A percentile compares a stretch with the other conserved stretches of the same genome.
Evolutionary conservation across 2,888 invertebrate genomes (phyloP).

Genomic region (Selenia dentaria): DNA sequence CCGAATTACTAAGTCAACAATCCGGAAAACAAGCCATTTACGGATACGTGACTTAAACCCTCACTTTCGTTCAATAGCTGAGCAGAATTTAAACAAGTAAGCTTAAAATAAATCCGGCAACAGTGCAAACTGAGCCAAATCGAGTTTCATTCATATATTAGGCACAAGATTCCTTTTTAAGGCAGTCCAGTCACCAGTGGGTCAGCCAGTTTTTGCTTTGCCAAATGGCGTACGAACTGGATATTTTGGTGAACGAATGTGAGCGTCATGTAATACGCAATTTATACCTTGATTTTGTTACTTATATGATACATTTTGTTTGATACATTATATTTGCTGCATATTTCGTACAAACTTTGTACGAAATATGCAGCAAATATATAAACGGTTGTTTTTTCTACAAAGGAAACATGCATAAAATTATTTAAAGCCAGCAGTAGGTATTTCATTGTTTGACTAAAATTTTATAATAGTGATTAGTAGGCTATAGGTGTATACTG

Average conservation of each 20-base stretch:
- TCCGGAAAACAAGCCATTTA: conserved; percentile 12
- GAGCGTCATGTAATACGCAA: background rate
- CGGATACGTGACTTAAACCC: conserved; percentile 8
- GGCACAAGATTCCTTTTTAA: conserved; percentile 4
- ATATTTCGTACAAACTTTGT: too few species aligned
- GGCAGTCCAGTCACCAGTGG: conserved; percentile 2
- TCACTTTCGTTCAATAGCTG: conserved; percentile 5
- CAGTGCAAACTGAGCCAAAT: background rate
- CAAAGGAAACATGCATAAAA: too few species aligned
- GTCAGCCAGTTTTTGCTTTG: conserved; percentile 7
- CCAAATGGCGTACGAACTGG: background rate
- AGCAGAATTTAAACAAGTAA: background rate
- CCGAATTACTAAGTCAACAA: conserved; percentile 1
- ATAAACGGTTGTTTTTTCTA: too few species aligned
- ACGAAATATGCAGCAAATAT: too few species aligned
- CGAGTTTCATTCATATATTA: conserved; percentile 5
- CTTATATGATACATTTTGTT: background rate
- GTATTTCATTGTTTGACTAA: too few species aligned
- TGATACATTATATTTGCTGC: too few species aligned
- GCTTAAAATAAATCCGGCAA: background rate
- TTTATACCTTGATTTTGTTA: background rate
- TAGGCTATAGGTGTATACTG: too few species aligned
- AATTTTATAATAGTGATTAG: too few species aligned
- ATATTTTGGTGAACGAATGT: background rate
- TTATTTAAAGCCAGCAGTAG: too few species aligned